Base-by-base conservation (phyloP, 2,797 vertebrate species). In the Hephaestus fuliginosus region DNA sequence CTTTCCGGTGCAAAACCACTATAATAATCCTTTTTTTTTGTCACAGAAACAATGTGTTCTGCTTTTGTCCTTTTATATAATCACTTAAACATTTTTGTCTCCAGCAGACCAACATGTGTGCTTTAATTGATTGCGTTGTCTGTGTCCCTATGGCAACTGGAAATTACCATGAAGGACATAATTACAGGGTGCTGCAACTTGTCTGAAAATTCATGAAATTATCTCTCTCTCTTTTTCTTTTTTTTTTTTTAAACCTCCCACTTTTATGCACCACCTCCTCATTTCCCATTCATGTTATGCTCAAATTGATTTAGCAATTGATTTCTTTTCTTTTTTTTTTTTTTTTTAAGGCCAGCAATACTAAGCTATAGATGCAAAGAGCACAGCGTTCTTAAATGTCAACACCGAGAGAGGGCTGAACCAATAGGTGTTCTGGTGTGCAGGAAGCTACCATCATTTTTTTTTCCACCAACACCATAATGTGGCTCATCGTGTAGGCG, bases 111-210 rank as follows among this genome's bases (percentile, higher is more conserved):
- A 78, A 44, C 70, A 62, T 25, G 63, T 30, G 15, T n/a, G 46
- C 33, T 62, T 64, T 85, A 87, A 88, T 85, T 88, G 77, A 89
- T 72, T 88, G 65, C 56, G 65, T 83, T 86, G 86, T 88, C 83
- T 72, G 57, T 51, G 78, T 95, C 78, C 57, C 93, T 70, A 92
- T 93, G 81, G 88, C 89, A 94, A 94, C 92, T 72, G 44, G 44
- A 85, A 88, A 91, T 92, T 71, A 70, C 68, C 48, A 76, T 39
- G 46, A 67, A 81, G 72, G 78, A 66, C 55, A 55, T 88, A 88
- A 94, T 94, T 76, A 89, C 46, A 78, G 74, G 76, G 5, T 91
- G 70, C 66, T 66, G 78, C 51, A 84, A 49, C 61, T 66, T 56
- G 46, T 77, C 73, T 76, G 62, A 80, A 81, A 82, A 78, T 62